These are phyloP conservation scores for Brienomyrus longianalis DNA, from an alignment of 2,113 vertebrate species.

Conservation along the genomic window DNA sequence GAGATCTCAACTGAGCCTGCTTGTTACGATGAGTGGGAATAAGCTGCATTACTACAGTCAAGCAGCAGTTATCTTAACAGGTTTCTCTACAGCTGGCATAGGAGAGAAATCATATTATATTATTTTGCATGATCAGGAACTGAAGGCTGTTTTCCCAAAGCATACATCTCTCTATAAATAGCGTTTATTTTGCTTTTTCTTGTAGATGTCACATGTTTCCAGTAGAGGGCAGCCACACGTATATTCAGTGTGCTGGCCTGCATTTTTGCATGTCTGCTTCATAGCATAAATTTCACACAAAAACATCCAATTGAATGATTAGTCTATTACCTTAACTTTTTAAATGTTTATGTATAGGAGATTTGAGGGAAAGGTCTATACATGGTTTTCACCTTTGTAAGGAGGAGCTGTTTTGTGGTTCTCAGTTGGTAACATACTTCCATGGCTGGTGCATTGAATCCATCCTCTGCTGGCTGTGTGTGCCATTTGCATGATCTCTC, in stretches of 20 bases:
- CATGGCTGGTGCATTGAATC: not conserved
- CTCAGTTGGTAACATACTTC: not conserved
- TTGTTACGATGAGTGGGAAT: not conserved
- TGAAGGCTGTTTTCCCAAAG: not conserved
- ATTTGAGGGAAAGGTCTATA: not conserved
- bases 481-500: not conserved
- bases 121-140: not conserved
- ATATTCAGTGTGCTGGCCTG: not conserved
- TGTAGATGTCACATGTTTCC: not conserved
- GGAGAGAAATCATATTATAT: not conserved
- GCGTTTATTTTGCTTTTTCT: not conserved
- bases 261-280: not conserved
- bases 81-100: not conserved
- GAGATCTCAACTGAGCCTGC: not conserved
- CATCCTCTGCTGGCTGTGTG: not conserved
- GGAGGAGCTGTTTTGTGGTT: not conserved
- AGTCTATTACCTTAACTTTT: not conserved
- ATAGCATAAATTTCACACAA: not conserved
- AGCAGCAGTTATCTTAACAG: not conserved
- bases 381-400: not conserved
- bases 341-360: not conserved
- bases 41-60: not conserved
- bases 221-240: not conserved
- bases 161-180: not conserved
- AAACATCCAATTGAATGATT: not conserved